Evolutionary conservation across 2,113 vertebrate species (phyloP).

Genomic region (Mesembrinibis cayennensis): DNA sequence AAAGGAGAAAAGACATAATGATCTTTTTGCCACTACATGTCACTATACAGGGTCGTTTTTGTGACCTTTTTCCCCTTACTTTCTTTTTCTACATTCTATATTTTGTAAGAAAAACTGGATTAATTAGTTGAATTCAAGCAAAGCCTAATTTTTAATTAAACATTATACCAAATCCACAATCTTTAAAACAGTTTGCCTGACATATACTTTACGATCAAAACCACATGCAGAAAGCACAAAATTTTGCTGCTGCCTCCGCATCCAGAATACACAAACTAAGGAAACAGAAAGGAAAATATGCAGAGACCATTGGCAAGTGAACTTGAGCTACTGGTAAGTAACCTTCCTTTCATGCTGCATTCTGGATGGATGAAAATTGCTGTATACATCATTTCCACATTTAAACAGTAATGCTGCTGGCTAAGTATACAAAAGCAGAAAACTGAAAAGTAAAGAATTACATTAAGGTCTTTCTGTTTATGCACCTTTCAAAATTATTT

Average conservation of each 20-base stretch:
- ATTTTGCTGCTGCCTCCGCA: neutral
- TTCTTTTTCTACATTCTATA: neutral
- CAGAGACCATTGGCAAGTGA: neutral
- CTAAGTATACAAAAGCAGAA: neutral
- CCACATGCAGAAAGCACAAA: neutral
- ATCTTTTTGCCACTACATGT: neutral
- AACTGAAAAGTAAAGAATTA: neutral
- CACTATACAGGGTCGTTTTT: neutral
- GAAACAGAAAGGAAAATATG: neutral
- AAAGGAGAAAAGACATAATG: neutral
- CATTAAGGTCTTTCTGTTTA: neutral
- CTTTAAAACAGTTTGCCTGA: neutral
- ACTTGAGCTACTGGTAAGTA: neutral
- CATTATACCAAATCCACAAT: neutral
- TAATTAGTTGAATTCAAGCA: neutral
- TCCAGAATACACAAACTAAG: neutral
- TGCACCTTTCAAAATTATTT: neutral
- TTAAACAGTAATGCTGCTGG: neutral
- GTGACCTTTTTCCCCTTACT: neutral
- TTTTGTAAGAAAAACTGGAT: neutral
- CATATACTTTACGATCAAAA: neutral
- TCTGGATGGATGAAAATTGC: neutral
- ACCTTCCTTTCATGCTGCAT: neutral
- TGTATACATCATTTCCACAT: neutral
- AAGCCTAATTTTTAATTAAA: neutral